phyloP scores from a whole-genome alignment of 2,888 invertebrate species.

The Achlya flavicornis region DNA sequence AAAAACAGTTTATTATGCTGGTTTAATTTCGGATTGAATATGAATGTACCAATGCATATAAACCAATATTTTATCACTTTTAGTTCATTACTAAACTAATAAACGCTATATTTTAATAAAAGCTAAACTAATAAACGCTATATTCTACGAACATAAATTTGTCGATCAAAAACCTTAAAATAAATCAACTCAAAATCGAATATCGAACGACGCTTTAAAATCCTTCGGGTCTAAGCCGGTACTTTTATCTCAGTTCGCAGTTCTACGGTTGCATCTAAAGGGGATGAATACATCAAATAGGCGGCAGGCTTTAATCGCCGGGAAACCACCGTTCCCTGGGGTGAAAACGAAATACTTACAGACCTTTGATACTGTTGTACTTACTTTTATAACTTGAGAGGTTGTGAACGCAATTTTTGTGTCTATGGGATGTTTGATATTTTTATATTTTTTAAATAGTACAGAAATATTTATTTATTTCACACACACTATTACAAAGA shows the following conservation, averaged over 20 bases:
- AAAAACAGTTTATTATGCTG: not conserved
- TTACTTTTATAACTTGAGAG: constrained; percentile 32
- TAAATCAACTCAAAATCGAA: constrained; percentile 43
- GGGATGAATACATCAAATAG: constrained; percentile 74
- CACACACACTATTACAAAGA: too few species aligned
- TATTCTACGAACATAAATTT: constrained; percentile 5
- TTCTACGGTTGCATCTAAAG: constrained; percentile 34
- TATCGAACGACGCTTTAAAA: constrained; percentile 41
- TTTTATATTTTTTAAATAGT: too few species aligned
- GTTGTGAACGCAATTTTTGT: not conserved
- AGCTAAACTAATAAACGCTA: too few species aligned
- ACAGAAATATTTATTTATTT: too few species aligned
- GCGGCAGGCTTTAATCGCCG: constrained; percentile 66
- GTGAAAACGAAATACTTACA: constrained; percentile 29
- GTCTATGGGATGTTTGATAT: too few species aligned
- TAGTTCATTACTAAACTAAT: too few species aligned
- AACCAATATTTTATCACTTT: too few species aligned
- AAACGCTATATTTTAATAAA: too few species aligned
- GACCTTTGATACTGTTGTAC: constrained; percentile 47
- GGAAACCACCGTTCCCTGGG: constrained; percentile 55
- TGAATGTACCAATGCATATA: too few species aligned
- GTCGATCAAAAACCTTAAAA: constrained; percentile 20
- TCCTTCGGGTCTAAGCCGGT: constrained; percentile 48
- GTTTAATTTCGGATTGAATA: too few species aligned
- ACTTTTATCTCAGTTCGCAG: constrained; percentile 53